Evolutionary conservation across 2,888 invertebrate genomes (phyloP), one percentile per base, ranked within the genome.

Genomic region (Nebria salina): DNA sequence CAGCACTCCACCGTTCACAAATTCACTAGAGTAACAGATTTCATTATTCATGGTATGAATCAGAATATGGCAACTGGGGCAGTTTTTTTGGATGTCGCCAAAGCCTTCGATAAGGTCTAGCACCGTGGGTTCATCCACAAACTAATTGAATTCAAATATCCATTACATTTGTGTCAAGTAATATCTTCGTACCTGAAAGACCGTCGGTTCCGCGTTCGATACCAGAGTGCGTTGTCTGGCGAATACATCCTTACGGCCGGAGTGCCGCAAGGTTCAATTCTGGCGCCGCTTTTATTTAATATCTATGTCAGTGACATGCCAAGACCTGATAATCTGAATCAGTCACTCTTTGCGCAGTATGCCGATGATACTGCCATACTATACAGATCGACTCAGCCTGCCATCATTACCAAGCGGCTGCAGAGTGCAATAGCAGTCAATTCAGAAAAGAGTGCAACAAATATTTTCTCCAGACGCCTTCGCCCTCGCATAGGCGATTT

Each of bases 41-140:
- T 81, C 11, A 83, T 85, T 13, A 73, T 82, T 13, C 54, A 83
- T 1, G 85, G 84, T 65, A 83, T 85, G 9, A 82, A 84, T 15
- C 70, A 80, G 9, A 83, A 84, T 11, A 82, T 84, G 74, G 80
- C 78, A 2, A 85, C 85, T 11, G 84, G 84, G 2, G 83, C 85
- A 43, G 79, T 85, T 0, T 79, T 86, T 8, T 81, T 87, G 0
- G 86, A 87, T 74, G 82, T 86, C 4, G 84, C 84, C 54, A 84
- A 85, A 77, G 86, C 86, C 1, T 86, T 87, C 76, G 85, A 86
- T 78, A 82, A 84, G 2, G 85, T 86, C 5, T 86, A 85, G 84
- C 85, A 86, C 64, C 70, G 83, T 2, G 85, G 84, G 0, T 83
- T 86, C 1, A 54, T 85, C 11, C 76, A 76, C 76, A 85, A 84